Conservation (phyloP, 2,888 invertebrate species). For the Dryadula phaetusa region DNA sequence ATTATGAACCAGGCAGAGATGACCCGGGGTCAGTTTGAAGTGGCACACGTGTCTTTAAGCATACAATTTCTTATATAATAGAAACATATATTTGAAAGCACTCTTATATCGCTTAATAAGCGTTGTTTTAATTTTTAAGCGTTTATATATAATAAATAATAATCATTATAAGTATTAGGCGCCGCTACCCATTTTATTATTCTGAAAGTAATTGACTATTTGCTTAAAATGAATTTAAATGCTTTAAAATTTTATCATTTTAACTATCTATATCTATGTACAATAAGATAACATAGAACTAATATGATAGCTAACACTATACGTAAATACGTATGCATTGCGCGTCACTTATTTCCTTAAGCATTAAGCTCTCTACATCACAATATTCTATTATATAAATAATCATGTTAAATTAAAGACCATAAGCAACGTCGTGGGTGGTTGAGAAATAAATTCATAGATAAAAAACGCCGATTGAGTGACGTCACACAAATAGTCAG, state of each 20-base stretch:
- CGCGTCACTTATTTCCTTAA: neutral
- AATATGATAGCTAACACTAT: neutral
- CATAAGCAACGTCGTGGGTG: slow-evolving; percentile 70
- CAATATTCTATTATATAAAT: slow-evolving; percentile 51
- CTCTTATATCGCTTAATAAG: neutral
- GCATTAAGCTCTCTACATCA: neutral
- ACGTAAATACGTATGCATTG: neutral
- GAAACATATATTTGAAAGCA: neutral
- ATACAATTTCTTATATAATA: slow-evolving; percentile 54
- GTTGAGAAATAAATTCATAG: slow-evolving; percentile 74
- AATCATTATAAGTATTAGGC: no score
- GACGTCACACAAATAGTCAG: slow-evolving; percentile 56
- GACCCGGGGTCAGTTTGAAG: slow-evolving; percentile 75
- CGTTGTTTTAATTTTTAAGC: neutral
- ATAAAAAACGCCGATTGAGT: slow-evolving; percentile 67
- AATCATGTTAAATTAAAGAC: slow-evolving; percentile 51
- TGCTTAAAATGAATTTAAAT: no score
- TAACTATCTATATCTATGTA: no score
- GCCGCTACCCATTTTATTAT: no score
- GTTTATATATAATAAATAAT: no score
- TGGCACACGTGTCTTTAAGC: slow-evolving; percentile 70
- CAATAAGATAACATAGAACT: neutral
- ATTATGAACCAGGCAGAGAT: slow-evolving; percentile 81
- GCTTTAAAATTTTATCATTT: no score
- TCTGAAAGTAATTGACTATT: no score